Base-by-base conservation (phyloP, 2,113 vertebrate species). In the Alectura lathami region DNA sequence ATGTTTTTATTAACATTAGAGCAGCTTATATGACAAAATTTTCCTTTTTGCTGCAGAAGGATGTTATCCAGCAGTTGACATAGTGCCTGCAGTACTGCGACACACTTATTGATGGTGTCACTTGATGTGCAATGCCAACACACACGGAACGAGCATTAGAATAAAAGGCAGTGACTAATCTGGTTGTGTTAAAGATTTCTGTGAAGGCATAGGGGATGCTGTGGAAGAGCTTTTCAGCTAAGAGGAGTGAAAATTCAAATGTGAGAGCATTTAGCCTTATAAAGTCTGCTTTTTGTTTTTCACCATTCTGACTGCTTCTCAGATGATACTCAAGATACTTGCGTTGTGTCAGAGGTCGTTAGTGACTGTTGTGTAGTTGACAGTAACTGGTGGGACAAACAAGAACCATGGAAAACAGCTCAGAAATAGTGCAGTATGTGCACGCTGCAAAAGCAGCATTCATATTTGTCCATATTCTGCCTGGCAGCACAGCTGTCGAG, bases 171-270 rank as follows among this genome's bases (percentile, higher is more conserved):
- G 53, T 51, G 68, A 79, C 94, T 63, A 11, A 42, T 91, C 22
- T 87, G 83, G 87, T 76, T 93, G 79, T 83, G 73, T 81, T 93
- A 88, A 94, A 88, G 70, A 89, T 83, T 94, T 95, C 67, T 1
- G 3, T 54, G n/a, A 88, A 94, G 69, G 57, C 48, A 68, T 48
- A 64, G 54, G 56, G 75, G 85, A 88, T 91, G 85, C 64, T 78
- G 75, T 89, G 82, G 63, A 93, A 89, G 67, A 83, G 67, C 82
- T 92, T 95, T 89, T 83, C 85, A 91, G 30, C 79, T 91, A 87
- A 67, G 63, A 87, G 42, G 29, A 93, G 45, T 67, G 51, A 89
- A 88, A 94, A 88, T 66, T 91, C 90, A 50, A 51, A 95, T 91
- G 34, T 86, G 60, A 85, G 76, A 80, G 27, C 36, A 22, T 83